Evolutionary conservation across 2,888 invertebrate genomes (phyloP).

Genomic region (Petrolisthes cinctipes): DNA sequence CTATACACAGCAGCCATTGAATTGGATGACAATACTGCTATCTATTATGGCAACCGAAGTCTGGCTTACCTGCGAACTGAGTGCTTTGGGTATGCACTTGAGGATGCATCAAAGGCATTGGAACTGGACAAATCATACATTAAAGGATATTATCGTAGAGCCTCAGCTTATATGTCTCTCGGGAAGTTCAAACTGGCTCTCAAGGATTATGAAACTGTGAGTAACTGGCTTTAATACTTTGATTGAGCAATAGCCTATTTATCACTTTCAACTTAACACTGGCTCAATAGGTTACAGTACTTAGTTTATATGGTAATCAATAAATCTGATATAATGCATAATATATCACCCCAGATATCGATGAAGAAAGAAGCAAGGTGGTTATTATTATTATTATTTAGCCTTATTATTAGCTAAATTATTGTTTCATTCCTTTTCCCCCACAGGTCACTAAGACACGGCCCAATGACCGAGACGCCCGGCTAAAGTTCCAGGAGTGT

Average conservation of each 20-base stretch:
- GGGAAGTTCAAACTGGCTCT: conserved; percentile 97
- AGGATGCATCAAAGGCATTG: conserved; percentile 92
- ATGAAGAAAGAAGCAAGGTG: too few species aligned
- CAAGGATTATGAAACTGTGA: conserved; percentile 95
- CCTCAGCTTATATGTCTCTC: conserved; percentile 96
- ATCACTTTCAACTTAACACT: too few species aligned
- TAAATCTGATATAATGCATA: too few species aligned
- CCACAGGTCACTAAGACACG: conserved; percentile 87
- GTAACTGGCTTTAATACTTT: conserved; percentile 68
- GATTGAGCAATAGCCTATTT: neutral
- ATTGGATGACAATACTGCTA: conserved; percentile 84
- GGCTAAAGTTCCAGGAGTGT: conserved; percentile 91
- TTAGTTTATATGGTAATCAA: too few species aligned
- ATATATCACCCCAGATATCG: too few species aligned
- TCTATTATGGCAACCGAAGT: conserved; percentile 94
- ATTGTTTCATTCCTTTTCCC: too few species aligned
- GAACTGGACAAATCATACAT: conserved; percentile 89
- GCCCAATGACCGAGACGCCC: conserved; percentile 95
- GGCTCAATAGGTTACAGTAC: too few species aligned
- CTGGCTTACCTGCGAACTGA: conserved; percentile 94
- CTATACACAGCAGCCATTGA: conserved; percentile 88
- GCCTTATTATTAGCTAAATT: too few species aligned
- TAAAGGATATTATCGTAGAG: conserved; percentile 97
- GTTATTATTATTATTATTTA: too few species aligned
- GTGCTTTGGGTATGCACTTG: conserved; percentile 93